These are phyloP conservation scores for Gila orcuttii DNA, from an alignment of 2,113 vertebrate species.

Conservation along the genomic window DNA sequence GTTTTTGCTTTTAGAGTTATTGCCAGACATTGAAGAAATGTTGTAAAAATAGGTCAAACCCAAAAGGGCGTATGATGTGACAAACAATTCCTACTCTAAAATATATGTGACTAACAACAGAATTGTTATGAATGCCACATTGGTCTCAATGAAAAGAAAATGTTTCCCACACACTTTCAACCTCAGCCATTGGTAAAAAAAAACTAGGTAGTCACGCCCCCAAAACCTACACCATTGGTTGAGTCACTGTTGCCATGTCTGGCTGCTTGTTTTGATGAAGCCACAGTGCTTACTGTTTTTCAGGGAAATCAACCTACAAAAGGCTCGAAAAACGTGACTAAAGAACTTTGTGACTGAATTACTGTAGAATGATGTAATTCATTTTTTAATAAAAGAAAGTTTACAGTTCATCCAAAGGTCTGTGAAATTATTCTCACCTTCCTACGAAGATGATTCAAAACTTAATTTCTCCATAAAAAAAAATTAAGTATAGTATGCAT, in stretches of 20 bases:
- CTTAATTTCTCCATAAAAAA: neutral
- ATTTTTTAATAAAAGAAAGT: neutral
- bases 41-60: slow-evolving; percentile 28
- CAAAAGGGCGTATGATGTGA: slow-evolving; percentile 22
- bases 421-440: neutral
- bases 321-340: neutral
- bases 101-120: neutral
- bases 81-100: neutral
- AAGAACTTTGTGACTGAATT: neutral
- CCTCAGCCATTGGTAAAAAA: neutral
- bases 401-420: neutral
- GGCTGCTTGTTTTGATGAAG: neutral
- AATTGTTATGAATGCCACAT: neutral
- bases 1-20: slow-evolving; percentile 30
- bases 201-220: neutral
- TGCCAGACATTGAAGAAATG: slow-evolving; percentile 33
- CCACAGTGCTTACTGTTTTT: neutral
- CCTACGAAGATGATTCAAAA: neutral
- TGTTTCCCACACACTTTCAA: neutral
- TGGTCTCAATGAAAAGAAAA: neutral
- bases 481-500: neutral
- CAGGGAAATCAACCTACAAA: neutral
- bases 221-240: neutral
- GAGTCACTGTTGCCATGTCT: neutral
- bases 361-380: neutral